These are phyloP conservation scores for Poecile atricapillus DNA, from an alignment of 2,113 vertebrate genomes.

Conservation along the genomic window DNA sequence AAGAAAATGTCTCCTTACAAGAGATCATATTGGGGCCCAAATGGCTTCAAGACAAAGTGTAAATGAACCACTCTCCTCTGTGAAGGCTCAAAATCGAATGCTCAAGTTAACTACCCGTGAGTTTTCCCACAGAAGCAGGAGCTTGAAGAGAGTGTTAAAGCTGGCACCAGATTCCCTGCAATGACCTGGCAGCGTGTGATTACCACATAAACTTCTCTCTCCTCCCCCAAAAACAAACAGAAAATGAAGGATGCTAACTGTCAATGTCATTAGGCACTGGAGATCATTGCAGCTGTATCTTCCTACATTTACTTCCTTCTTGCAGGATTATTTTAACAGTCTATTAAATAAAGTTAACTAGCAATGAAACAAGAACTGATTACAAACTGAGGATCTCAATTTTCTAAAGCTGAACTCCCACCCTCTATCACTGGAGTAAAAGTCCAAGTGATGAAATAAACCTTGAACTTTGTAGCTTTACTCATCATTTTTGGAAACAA, in stretches of 20 bases:
- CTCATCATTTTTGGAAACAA: background rate
- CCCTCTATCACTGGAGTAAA: background rate
- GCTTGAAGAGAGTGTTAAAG: background rate
- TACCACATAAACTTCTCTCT: background rate
- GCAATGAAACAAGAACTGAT: background rate
- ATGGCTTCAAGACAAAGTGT: background rate
- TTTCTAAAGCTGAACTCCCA: background rate
- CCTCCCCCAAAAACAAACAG: background rate
- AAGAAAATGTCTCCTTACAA: background rate
- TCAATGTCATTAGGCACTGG: background rate
- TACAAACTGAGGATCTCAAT: background rate
- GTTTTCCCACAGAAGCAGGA: background rate
- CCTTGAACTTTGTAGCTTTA: slow-evolving; percentile 46
- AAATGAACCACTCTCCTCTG: background rate
- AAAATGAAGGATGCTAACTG: background rate
- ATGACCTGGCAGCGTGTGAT: background rate
- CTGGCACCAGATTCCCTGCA: background rate
- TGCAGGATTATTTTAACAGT: background rate
- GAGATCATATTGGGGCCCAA: background rate
- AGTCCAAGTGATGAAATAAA: slow-evolving; percentile 41
- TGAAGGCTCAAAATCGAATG: background rate
- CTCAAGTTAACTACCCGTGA: background rate
- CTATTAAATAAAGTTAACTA: background rate
- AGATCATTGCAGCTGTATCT: background rate
- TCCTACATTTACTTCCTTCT: background rate